Base-by-base conservation (phyloP, 2,888 invertebrate species). In the Scaptomyza caliginosa region DNA sequence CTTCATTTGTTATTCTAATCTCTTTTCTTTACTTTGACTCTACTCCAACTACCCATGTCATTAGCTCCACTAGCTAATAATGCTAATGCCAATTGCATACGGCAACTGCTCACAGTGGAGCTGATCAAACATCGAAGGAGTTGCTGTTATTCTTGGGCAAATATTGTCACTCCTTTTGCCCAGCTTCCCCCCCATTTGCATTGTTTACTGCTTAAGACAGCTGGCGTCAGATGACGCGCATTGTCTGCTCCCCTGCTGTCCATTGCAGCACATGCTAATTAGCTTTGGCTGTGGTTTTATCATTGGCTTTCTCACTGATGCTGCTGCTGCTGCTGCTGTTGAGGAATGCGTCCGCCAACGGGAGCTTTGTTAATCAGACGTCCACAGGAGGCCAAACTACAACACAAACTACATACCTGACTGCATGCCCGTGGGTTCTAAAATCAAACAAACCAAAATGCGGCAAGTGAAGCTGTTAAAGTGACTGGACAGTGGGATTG, bases 251-350 rank as follows among this genome's bases (percentile, higher is more conserved):
- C 7, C 36, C 13, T 21, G 7, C 13, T 32, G 7, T 10, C 30
- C 19, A 39, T 36, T 49, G 64, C 30, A 51, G 38, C 54, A 45
- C n/a, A 62, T 62, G 57, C 56, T 67, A 72, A 72, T 72, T 64
- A 59, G 72, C 52, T 36, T 57, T 34, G 54, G 24, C 34, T 26
- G 26, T 23, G 32, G 17, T 50, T 42, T 48, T 43, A 13, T 21
- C 11, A 34, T 17, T 45, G 46, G 13, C 38, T 17, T 28, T 34
- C 19, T 16, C 7, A 34, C 16, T 34, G 4, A 10, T 10, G 26
- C 10, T 26, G 26, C 24, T 24, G 24, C 6, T 24, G 24, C 24
- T 6, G 30, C 1, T 10, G 16, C 0, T 28, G 48, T 2, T n/a
- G 32, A 7, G 17, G 17, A 51, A 40, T 30, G 11, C 21, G 45